Conservation (phyloP, 2,888 invertebrate genomes). For the Agelastica alni region DNA sequence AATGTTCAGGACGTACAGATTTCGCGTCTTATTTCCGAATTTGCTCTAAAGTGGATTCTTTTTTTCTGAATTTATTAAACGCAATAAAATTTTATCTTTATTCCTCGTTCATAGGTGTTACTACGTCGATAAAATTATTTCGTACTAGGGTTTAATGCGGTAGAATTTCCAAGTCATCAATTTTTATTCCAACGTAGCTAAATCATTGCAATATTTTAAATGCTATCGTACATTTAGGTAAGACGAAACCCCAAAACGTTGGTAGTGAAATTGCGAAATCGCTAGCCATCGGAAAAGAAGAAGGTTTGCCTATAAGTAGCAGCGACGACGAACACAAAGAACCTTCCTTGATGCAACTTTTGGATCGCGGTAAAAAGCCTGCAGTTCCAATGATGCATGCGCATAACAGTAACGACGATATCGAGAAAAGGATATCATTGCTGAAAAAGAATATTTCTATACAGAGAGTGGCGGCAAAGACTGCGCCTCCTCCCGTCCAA, state of each 20-base stretch:
- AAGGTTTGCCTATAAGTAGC: slow-evolving; percentile 38
- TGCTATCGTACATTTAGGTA: slow-evolving; percentile 6
- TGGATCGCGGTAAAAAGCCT: slow-evolving; percentile 10
- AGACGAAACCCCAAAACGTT: slow-evolving; percentile 44
- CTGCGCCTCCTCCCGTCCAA: slow-evolving; percentile 18
- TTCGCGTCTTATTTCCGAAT: no score
- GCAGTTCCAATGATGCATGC: slow-evolving; percentile 7
- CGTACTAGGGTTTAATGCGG: no score
- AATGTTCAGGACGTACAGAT: no score
- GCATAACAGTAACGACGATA: slow-evolving; percentile 37
- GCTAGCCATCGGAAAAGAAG: slow-evolving; percentile 35
- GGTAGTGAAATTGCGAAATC: slow-evolving; percentile 46
- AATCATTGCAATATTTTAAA: neutral
- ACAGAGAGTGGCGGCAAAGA: slow-evolving; percentile 41
- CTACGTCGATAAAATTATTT: no score
- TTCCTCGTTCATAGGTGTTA: no score
- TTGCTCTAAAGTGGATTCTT: no score
- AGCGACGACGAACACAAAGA: slow-evolving; percentile 43
- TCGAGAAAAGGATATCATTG: slow-evolving; percentile 42
- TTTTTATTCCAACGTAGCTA: no score
- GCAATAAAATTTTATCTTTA: no score
- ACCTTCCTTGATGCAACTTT: slow-evolving; percentile 13
- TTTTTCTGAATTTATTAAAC: no score
- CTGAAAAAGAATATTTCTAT: slow-evolving; percentile 47
- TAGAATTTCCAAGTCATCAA: no score